These are phyloP conservation scores for Lepilemur septentrionalis DNA, from an alignment of 2,797 vertebrate species.

Conservation along the genomic window DNA sequence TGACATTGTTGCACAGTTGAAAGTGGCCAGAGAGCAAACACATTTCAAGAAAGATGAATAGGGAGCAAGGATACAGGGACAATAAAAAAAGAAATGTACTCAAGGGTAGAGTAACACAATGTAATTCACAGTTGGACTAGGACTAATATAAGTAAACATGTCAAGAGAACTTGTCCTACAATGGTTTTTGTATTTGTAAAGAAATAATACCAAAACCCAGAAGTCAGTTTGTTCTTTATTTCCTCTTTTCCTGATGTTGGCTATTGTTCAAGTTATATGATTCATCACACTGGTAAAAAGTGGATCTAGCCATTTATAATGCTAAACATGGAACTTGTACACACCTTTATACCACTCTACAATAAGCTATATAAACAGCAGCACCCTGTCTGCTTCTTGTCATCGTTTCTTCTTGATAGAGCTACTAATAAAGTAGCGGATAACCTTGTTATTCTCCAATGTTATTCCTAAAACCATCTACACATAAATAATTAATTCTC, in stretches of 20 bases:
- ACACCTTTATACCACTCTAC: not conserved
- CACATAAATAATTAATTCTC: not conserved
- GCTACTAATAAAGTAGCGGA: not conserved
- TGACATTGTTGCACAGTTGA: not conserved
- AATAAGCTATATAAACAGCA: not conserved
- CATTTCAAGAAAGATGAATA: constrained; percentile 17
- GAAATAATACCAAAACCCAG: not conserved
- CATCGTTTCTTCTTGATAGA: not conserved
- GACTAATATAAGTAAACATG: not conserved
- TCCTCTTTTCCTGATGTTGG: not conserved
- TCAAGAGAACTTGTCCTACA: not conserved
- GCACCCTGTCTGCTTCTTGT: not conserved
- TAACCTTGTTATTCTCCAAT: not conserved
- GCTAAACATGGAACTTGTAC: not conserved
- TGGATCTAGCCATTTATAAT: not conserved
- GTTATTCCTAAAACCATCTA: not conserved
- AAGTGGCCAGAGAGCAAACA: constrained; percentile 1
- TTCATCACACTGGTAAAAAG: not conserved
- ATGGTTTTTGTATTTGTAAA: not conserved
- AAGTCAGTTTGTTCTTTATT: constrained; percentile 24
- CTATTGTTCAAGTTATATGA: constrained; percentile 10
- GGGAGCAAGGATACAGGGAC: not conserved
- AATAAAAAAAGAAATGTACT: not conserved
- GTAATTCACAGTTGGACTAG: not conserved
- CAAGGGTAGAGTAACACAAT: not conserved